Base-by-base conservation (phyloP, 2,888 invertebrate species). In the Yponomeuta plumbellus region DNA sequence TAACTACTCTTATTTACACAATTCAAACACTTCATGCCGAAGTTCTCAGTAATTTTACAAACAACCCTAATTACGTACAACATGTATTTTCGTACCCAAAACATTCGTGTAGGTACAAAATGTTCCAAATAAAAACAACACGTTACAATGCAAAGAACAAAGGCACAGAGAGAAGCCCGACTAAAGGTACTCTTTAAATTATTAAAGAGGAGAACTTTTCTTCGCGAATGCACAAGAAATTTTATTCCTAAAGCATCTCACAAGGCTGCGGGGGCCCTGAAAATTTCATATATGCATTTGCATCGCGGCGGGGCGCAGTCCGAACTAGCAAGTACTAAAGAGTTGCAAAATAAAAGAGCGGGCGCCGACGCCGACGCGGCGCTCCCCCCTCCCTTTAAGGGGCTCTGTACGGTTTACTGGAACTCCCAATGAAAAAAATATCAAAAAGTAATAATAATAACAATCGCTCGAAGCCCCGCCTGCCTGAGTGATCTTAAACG, bases 351-450 rank as follows among this genome's bases (percentile, higher is more conserved):
- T 52, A 52, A 52, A 52, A 52, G 44, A 52, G 17, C 44, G 44
- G 17, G 44, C 44, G 44, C 17, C 44, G 44, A 2, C 44, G 44
- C 17, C 22, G 23, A 11, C 8, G 10, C 11, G 11, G 77, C 78
- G 76, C 75, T 76, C 78, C 86, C 80, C 86, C 88, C 88, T 88
- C 86, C 86, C 88, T 85, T 84, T 87, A 79, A 78, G 80, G 79
- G 78, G 76, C 83, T 83, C 73, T 73, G 72, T 72, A 72, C 74
- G 74, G 78, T 81, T 81, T 79, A 76, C 26, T 26, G 5, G 4
- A 2, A 5, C 5, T 5, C 5, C 26, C 26, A 26, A 26, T 26
- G 2, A 26, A 2, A 26, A 26, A n/a, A n/a, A n/a, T n/a, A n/a
- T n/a, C n/a, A n/a, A n/a, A n/a, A n/a, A n/a, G n/a, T n/a, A n/a